A percentile compares a stretch with the other conserved stretches of the same genome.
These are phyloP conservation scores for Noturus placidus DNA, from an alignment of 2,113 vertebrate genomes.

Conservation along the genomic window DNA sequence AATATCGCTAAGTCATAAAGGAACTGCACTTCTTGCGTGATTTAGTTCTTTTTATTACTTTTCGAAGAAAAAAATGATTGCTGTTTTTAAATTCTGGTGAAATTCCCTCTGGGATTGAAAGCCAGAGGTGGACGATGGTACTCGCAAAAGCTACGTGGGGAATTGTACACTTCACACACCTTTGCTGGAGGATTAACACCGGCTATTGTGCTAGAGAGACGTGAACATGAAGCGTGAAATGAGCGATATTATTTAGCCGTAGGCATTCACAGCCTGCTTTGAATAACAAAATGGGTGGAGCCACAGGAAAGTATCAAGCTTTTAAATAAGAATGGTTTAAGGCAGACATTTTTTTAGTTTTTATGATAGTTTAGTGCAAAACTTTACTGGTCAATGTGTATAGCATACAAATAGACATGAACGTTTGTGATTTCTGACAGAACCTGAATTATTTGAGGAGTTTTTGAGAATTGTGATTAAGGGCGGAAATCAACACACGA, in stretches of 20 bases:
- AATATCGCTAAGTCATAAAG: background rate
- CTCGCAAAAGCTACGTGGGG: background rate
- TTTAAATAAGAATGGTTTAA: background rate
- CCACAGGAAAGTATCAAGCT: background rate
- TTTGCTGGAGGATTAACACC: background rate
- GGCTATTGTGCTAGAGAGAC: background rate
- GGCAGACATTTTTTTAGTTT: background rate
- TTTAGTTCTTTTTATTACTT: background rate
- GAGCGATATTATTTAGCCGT: background rate
- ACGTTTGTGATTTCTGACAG: background rate
- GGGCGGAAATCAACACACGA: background rate
- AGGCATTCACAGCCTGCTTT: background rate
- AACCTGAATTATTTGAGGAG: background rate
- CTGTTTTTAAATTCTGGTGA: background rate
- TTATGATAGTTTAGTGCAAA: background rate
- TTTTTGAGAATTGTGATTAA: background rate
- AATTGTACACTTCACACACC: background rate
- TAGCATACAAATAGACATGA: background rate
- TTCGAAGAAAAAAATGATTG: background rate
- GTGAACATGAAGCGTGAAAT: background rate
- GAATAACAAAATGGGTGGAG: background rate
- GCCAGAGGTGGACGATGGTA: background rate
- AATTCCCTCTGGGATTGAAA: background rate
- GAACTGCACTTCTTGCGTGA: background rate
- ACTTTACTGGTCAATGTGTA: background rate